Base-by-base conservation (phyloP, 2,888 invertebrate genomes). In the Lordiphosa fenestrarum region DNA sequence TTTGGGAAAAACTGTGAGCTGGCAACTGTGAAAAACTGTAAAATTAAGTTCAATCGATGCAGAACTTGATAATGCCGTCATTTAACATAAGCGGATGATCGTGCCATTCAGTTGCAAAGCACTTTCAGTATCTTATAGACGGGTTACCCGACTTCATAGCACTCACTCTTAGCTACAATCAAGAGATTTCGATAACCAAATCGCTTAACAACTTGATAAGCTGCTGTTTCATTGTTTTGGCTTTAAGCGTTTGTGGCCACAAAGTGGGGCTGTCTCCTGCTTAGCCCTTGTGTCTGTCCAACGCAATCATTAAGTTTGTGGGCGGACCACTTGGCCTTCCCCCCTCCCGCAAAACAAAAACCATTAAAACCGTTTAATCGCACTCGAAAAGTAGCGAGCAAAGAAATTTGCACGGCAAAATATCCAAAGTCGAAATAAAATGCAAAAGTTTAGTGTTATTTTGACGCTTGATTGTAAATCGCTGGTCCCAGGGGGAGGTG, bases 341-440 rank as follows among this genome's bases (percentile, higher is more conserved):
- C 15, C 15, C 15, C 2, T 15, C 15, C 41, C 19, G 2, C 15
- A 44, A 66, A 77, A 80, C 76, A 87, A 87, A 87, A 86, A 82
- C 88, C 87, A 88, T 88, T 88, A 88, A 88, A 88, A 88, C 88
- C 87, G 88, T 88, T 88, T 88, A 88, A 88, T 88, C 86, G 85
- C 86, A 86, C 87, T 88, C 83, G 84, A 63, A 87, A 87, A 87
- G 87, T 66, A 50, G 71, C 68, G 46, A 39, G 52, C 40, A 53
- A 44, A 67, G 71, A 80, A 77, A 74, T 78, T 72, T 78, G 69
- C 74, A 66, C 69, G 53, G 30, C 30, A 9, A 30, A 76, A 77
- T 67, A 81, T 75, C 75, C 67, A 72, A 78, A 81, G 73, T 69
- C 81, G 81, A 82, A 82, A 78, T 84, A 71, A 83, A 81, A 84